Base-by-base conservation (phyloP, 2,113 vertebrate genomes). In the Bubo bubo region DNA sequence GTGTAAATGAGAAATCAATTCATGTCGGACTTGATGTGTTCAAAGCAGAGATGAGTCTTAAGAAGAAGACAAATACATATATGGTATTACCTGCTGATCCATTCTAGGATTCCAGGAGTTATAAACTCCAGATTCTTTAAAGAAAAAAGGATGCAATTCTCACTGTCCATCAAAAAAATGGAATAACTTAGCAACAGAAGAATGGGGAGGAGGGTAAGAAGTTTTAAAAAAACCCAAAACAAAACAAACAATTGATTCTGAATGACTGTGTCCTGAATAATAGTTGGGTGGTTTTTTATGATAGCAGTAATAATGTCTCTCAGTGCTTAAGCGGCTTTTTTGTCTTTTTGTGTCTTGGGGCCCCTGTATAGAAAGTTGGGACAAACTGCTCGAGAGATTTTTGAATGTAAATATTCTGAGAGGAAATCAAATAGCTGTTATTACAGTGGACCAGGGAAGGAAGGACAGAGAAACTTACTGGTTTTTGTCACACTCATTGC, bases 281-380 rank as follows among this genome's bases (percentile, higher is more conserved):
- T 30, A 52, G 8, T 35, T 58, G 7, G 6, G 3, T 43, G 43
- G 0, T 1, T 1, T 30, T 71, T 86, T 82, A 8, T 41, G 26
- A 13, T 41, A 43, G 12, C 12, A 24, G 8, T 35, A 50, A 22
- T 79, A 32, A 74, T 3, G 19, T 90, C 18, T 80, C 50, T 12
- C 23, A 90, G 59, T 56, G n/a, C 64, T 52, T 70, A 58, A 73
- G 12, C 70, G 32, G 55, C 17, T 74, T 90, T 22, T 35, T 7
- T 63, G 27, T 66, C 55, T 45, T 67, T 90, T 22, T 35, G 8
- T 63, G 27, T 66, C 55, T 45, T 67, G 13, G 13, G 10, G 10
- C 7, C 5, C 12, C 8, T 80, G 4, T 53, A 9, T 35, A 74
- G 41, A 71, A 72, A 28, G 22, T 24, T 93, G 28, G 15, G 72